Conservation (phyloP, 2,113 vertebrate genomes). For the Malurus elegans region DNA sequence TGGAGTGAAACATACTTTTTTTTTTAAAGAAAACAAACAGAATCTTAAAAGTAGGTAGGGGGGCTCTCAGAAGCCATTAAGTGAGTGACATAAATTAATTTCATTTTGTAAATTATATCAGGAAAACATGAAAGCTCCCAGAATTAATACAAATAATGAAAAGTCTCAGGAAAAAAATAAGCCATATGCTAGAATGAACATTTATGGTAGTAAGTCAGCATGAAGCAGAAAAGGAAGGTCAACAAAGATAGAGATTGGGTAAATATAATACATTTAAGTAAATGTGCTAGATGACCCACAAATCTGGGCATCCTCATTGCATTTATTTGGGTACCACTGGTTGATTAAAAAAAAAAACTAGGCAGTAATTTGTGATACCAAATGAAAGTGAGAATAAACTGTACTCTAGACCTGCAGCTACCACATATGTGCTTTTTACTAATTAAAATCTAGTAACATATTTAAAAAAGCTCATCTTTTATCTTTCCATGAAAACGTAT, state of each 20-base stretch:
- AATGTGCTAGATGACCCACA: not conserved
- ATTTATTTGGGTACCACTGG: not conserved
- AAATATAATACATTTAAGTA: not conserved
- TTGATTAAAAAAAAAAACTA: not conserved
- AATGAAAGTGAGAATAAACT: not conserved
- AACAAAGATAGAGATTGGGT: not conserved
- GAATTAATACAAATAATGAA: not conserved
- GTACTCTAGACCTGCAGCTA: not conserved
- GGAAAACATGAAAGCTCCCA: not conserved
- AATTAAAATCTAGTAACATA: not conserved
- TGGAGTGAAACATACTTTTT: not conserved
- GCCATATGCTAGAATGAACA: not conserved
- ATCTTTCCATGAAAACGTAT: not conserved
- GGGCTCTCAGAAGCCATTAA: not conserved
- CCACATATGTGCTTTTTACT: not conserved
- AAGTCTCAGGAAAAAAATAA: not conserved
- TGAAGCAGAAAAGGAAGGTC: not conserved
- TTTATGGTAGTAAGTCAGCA: not conserved
- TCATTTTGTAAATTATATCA: not conserved
- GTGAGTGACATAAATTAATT: not conserved
- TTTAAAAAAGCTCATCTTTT: not conserved
- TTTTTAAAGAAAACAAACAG: not conserved
- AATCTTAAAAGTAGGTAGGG: not conserved
- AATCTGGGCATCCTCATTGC: not conserved
- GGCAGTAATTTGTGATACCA: not conserved